These are phyloP conservation scores for Calameuta filiformis DNA, from an alignment of 2,888 invertebrate species.

Conservation along the genomic window DNA sequence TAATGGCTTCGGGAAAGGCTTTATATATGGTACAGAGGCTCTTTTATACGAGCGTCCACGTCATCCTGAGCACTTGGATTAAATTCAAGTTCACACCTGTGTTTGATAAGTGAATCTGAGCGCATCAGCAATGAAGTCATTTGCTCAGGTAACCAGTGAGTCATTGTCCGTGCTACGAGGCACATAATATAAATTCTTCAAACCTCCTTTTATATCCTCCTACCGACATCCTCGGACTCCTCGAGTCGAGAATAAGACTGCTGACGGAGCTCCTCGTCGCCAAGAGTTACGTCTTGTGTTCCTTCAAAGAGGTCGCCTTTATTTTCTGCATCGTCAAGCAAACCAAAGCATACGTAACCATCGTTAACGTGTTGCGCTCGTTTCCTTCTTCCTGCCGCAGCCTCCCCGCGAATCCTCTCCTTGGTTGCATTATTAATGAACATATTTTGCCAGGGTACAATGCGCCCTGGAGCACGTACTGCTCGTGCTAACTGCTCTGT, in stretches of 20 bases:
- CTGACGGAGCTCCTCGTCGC: neutral
- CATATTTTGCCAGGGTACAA: slow-evolving; percentile 40
- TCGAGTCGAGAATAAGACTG: neutral
- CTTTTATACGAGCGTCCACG: neutral
- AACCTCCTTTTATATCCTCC: neutral
- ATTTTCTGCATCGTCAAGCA: neutral
- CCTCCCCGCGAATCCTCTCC: slow-evolving; percentile 4
- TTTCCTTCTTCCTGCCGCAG: slow-evolving; percentile 18
- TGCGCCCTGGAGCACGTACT: slow-evolving; percentile 46
- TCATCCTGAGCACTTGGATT: neutral
- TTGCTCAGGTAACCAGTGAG: neutral
- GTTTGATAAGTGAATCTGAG: neutral
- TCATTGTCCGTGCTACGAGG: neutral
- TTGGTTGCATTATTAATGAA: slow-evolving; percentile 25
- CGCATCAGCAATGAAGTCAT: neutral
- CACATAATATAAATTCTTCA: neutral
- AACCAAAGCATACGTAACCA: neutral
- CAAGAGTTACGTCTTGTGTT: neutral
- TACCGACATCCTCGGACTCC: neutral
- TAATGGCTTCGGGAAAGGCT: neutral
- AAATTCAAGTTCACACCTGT: neutral
- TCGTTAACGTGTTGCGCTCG: slow-evolving; percentile 21
- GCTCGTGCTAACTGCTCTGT: slow-evolving; percentile 48
- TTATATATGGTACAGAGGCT: neutral
- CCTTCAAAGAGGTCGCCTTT: neutral